Percentiles rank a stretch among this genome's conserved stretches.
Evolutionary conservation across 2,888 invertebrate genomes (phyloP).

Genomic region (Ferdinandea cuprea): DNA sequence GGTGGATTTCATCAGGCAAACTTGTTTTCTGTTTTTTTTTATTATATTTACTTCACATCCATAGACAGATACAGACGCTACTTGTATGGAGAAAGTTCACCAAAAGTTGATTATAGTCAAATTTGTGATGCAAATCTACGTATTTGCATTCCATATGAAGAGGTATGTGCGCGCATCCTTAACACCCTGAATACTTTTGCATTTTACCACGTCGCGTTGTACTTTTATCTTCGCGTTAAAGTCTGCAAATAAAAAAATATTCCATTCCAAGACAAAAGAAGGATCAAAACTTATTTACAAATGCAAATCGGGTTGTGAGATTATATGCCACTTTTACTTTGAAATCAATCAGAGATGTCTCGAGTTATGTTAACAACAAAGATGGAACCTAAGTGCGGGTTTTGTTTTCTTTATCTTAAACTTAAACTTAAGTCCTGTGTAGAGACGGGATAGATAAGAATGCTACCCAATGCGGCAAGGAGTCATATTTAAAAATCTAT

Average conservation of each 20-base stretch:
- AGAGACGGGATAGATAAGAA: too few relatives aligned
- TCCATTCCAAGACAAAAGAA: slow-evolving; percentile 31
- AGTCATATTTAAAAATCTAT: too few relatives aligned
- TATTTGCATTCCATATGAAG: slow-evolving; percentile 53
- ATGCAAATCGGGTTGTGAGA: slow-evolving; percentile 44
- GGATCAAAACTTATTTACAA: slow-evolving; percentile 61
- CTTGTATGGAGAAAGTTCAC: slow-evolving; percentile 57
- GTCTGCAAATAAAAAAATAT: too few relatives aligned
- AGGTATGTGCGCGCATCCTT: slow-evolving; percentile 5
- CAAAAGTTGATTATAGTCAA: slow-evolving; percentile 70
- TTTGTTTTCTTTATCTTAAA: neutral
- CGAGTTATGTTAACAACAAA: neutral
- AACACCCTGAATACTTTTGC: slow-evolving; percentile 35
- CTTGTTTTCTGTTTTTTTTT: slow-evolving; percentile 6
- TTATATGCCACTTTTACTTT: slow-evolving; percentile 14
- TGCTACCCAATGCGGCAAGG: too few relatives aligned
- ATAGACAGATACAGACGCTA: neutral
- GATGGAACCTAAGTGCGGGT: neutral
- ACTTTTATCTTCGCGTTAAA: slow-evolving; percentile 41
- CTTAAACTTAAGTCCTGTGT: too few relatives aligned
- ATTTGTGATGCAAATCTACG: slow-evolving; percentile 71
- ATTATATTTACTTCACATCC: slow-evolving; percentile 19
- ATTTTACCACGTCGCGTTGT: slow-evolving; percentile 39
- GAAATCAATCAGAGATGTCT: neutral
- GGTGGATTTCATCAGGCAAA: slow-evolving; percentile 44